phyloP scores from a whole-genome alignment of 64 coral and sea anemone species.

The Cladopsammia gracilis region DNA sequence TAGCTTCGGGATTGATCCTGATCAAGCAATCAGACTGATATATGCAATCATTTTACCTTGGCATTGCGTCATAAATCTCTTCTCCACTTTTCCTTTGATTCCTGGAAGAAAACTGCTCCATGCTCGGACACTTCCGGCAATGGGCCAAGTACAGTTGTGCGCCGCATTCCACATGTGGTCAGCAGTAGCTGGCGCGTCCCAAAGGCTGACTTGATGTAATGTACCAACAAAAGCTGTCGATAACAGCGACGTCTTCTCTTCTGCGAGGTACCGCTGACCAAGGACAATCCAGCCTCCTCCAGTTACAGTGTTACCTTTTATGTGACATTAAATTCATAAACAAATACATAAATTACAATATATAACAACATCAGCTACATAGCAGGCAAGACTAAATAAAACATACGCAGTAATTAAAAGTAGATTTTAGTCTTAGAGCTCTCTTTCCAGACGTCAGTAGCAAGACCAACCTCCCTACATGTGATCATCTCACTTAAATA shows the following conservation, averaged over 20 bases:
- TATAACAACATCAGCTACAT: too few species aligned
- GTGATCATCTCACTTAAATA: too few species aligned
- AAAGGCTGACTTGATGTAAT: conserved; percentile 65
- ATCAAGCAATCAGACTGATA: too few species aligned
- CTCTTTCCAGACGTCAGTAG: too few species aligned
- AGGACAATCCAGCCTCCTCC: conserved; percentile 62
- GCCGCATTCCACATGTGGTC: conserved; percentile 74
- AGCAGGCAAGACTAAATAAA: too few species aligned
- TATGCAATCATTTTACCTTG: conserved; percentile 12
- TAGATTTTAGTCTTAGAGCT: too few species aligned
- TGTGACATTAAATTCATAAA: too few species aligned
- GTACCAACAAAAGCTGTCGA: conserved; percentile 56
- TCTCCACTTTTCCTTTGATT: conserved; percentile 58
- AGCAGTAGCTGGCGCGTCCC: conserved; percentile 26
- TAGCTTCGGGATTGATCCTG: too few species aligned
- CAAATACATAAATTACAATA: too few species aligned
- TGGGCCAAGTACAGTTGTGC: conserved; percentile 58
- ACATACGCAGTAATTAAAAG: too few species aligned
- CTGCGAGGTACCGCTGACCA: conserved; percentile 29
- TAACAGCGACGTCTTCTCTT: neutral
- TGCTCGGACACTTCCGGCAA: conserved; percentile 42
- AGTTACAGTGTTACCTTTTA: neutral
- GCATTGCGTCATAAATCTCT: conserved; percentile 61
- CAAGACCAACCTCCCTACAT: too few species aligned
- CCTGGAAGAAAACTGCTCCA: conserved; percentile 68